Evolutionary conservation across 2,797 vertebrate species (phyloP), one percentile per base, ranked within the genome.

Genomic region (Poecile montanus): DNA sequence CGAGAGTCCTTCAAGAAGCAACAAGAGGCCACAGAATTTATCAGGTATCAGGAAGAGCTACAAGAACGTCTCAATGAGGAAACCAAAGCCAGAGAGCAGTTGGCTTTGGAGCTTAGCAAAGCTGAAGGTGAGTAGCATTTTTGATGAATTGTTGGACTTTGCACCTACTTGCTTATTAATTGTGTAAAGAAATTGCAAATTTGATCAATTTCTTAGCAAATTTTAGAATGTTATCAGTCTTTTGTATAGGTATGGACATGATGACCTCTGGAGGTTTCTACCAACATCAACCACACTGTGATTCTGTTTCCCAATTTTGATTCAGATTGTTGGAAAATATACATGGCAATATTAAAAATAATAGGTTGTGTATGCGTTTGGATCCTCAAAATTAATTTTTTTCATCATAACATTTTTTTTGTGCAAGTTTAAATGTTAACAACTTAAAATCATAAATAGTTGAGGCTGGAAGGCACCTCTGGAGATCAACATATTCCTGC

Each of bases 31-130:
- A 97, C 97, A 23, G 99, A 99, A 74, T 98, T 98, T 78, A 94
- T 98, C 45, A 98, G 96, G 95, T 98, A 98, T 96, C 99, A 99
- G 91, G 99, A 99, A 89, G 99, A 99, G 85, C 98, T 99, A 57
- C 99, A 98, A 96, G 99, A 99, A 91, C 98, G 97, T 83, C 94
- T 99, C 87, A 89, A 94, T 6, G 99, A 99, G 94, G 99, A 99
- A 98, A 97, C 90, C 38, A 97, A 97, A 80, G 98, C 98, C 21
- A 98, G 99, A 58, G 99, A 99, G 95, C 98, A 99, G 90, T 97
- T 99, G 97, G 99, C 99, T 36, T 97, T 99, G 97, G 99, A 99
- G 77, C 99, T 99, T 29, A 99, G 98, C 89, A 98, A 97, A 67
- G 99, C 99, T 16, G 99, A 99, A 97, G 98, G 99, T 99, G 85